Evolutionary conservation across 2,113 vertebrate genomes (phyloP).

Genomic region (Setophaga coronata): DNA sequence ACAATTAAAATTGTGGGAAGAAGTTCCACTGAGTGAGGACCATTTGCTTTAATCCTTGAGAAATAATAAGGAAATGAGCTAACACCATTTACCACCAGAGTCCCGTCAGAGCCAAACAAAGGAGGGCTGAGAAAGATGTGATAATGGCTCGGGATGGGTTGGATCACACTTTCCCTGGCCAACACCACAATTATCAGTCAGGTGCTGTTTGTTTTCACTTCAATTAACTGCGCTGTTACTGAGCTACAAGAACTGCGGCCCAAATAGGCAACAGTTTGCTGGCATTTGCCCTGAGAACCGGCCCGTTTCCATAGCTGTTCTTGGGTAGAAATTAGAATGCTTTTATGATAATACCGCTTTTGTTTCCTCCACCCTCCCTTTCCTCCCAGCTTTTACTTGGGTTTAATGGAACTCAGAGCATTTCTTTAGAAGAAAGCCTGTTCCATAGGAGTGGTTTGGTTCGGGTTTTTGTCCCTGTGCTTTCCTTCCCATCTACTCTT

Average conservation of each 20-base stretch:
- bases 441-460: background rate
- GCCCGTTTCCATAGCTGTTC: background rate
- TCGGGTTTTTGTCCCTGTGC: background rate
- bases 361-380: background rate
- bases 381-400: background rate
- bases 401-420: background rate
- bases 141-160: background rate
- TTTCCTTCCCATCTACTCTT: background rate
- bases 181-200: background rate
- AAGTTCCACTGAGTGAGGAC: background rate
- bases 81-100: background rate
- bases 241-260: background rate
- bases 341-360: background rate
- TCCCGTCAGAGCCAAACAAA: background rate
- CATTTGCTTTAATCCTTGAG: background rate
- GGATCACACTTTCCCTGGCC: background rate
- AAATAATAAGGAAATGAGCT: background rate
- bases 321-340: background rate
- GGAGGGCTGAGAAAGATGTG: background rate
- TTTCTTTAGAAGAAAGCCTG: background rate
- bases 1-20: background rate
- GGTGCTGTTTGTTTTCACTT: background rate
- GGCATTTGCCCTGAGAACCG: no score
- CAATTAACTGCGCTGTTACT: background rate
- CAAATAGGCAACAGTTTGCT: fast-evolving